These are phyloP conservation scores for Eublepharis macularius DNA, from an alignment of 2,113 vertebrate genomes.

Conservation along the genomic window DNA sequence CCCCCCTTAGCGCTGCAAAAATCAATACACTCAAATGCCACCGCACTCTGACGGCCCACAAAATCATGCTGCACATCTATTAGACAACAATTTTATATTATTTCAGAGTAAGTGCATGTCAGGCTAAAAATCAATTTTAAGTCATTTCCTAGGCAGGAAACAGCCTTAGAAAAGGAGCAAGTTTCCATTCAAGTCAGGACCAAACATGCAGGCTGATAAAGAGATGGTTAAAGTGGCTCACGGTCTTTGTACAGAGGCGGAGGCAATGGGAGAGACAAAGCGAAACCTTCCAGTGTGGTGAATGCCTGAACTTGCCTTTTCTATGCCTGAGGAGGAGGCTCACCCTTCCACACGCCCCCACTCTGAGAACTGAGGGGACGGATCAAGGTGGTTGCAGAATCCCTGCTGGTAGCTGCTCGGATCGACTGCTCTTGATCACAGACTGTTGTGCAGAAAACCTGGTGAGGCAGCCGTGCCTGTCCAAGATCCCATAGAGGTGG, in stretches of 20 bases:
- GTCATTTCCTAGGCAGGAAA: slow-evolving; percentile 59
- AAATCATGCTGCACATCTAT: slow-evolving; percentile 72
- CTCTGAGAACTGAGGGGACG: no score
- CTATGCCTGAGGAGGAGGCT: no score
- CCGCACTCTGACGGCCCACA: slow-evolving; percentile 76
- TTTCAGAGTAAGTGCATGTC: slow-evolving; percentile 58
- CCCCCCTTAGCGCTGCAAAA: slow-evolving; percentile 68
- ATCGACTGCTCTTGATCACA: neutral
- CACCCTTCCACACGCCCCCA: neutral
- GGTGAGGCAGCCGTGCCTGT: neutral
- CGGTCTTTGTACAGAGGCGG: neutral
- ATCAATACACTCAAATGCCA: slow-evolving; percentile 78
- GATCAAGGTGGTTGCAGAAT: neutral
- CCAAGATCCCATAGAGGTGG: neutral
- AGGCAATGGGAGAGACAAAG: no score
- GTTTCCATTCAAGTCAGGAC: slow-evolving; percentile 56
- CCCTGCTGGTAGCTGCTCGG: no score
- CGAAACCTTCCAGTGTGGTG: neutral
- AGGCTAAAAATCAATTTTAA: slow-evolving; percentile 64
- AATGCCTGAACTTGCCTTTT: neutral
- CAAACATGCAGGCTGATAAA: slow-evolving; percentile 49
- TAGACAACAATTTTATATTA: slow-evolving; percentile 71
- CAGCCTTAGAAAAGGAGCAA: slow-evolving; percentile 60
- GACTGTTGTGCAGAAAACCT: neutral
- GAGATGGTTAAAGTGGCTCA: slow-evolving; percentile 44